phyloP scores from a whole-genome alignment of 2,797 vertebrate species.

The Nannoperca obscura region DNA sequence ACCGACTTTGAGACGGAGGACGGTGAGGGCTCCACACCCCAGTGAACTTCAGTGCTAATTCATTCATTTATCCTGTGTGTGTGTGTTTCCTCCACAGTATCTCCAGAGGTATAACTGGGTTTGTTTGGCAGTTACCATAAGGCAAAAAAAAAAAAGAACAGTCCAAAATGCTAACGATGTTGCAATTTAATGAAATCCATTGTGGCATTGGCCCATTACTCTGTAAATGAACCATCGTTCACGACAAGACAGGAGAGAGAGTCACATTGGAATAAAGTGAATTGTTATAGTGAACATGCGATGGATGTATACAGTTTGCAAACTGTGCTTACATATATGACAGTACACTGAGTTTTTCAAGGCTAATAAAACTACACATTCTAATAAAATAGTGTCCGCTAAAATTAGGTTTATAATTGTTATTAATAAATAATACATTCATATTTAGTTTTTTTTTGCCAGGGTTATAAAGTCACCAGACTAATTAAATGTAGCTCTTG shows the following conservation, averaged over 20 bases:
- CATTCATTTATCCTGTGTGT: constrained; percentile 37
- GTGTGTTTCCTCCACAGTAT: constrained; percentile 10
- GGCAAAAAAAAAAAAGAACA: constrained; percentile 5
- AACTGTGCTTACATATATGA: background rate
- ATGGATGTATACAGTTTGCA: background rate
- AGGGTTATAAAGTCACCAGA: constrained; percentile 1
- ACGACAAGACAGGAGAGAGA: constrained; percentile 1
- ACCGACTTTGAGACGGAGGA: constrained; percentile 94
- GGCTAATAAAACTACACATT: background rate
- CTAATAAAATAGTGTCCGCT: background rate
- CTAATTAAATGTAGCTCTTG: constrained; percentile 20
- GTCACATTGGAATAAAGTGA: constrained; percentile 16
- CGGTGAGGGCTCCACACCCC: constrained; percentile 86
- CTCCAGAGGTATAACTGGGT: constrained; percentile 21
- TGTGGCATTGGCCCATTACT: constrained; percentile 24
- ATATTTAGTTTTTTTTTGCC: background rate
- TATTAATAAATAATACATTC: background rate
- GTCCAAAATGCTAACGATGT: constrained; percentile 21
- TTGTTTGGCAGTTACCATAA: constrained; percentile 29
- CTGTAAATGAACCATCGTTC: constrained; percentile 39
- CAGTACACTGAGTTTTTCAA: background rate
- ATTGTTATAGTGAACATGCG: background rate
- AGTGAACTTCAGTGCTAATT: constrained; percentile 11
- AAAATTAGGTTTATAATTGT: background rate
- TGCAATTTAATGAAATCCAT: constrained; percentile 39